phyloP scores from a whole-genome alignment of 64 coral and sea anemone species.

The Trachythela sp. region DNA sequence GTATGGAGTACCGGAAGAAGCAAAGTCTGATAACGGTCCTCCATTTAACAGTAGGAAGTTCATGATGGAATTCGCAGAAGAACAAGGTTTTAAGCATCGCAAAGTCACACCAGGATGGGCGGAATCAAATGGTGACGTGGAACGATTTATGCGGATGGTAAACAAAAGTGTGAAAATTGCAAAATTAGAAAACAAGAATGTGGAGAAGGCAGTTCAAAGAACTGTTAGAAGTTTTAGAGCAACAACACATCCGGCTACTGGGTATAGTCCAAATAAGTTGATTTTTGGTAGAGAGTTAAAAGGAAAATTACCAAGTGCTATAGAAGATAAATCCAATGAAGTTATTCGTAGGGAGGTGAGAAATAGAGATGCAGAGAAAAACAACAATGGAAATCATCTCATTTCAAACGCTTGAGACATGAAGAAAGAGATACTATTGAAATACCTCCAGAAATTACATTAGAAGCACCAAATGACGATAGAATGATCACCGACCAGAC shows the following conservation, averaged over 20 bases:
- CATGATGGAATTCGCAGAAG: background rate
- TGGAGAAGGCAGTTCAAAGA: background rate
- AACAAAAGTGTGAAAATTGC: background rate
- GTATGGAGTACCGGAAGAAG: background rate
- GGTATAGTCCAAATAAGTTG: background rate
- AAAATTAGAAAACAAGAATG: background rate
- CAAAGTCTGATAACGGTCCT: background rate
- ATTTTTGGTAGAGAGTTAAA: background rate
- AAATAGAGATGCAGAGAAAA: too few relatives aligned
- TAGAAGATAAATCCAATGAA: too few relatives aligned
- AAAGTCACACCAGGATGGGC: background rate
- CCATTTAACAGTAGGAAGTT: background rate
- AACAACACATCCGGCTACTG: background rate
- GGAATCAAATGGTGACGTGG: background rate
- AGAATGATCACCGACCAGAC: too few relatives aligned
- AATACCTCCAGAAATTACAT: too few relatives aligned
- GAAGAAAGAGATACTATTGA: too few relatives aligned
- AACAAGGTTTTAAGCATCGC: background rate
- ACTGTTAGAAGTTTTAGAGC: background rate
- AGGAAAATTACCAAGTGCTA: background rate
- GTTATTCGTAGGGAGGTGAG: too few relatives aligned
- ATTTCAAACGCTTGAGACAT: too few relatives aligned
- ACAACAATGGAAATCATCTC: too few relatives aligned
- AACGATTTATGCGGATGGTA: background rate
- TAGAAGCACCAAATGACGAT: too few relatives aligned